Evolutionary conservation across 2,888 invertebrate genomes (phyloP).

Genomic region (Gasteruption jaculator): DNA sequence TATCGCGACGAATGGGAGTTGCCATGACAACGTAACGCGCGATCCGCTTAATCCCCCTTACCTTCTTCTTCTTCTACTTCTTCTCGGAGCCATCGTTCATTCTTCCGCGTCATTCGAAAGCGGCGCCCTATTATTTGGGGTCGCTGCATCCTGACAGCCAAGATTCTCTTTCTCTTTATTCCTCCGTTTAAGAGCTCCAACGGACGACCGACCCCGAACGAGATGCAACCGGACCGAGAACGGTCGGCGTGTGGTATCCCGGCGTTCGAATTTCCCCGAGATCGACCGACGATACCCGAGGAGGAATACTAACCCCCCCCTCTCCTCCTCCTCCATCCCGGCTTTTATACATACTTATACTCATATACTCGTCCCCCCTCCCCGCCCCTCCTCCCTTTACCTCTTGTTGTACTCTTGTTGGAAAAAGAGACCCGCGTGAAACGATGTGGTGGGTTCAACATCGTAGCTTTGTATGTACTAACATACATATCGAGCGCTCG

Average conservation of each 20-base stretch:
- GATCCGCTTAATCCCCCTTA: constrained; percentile 35
- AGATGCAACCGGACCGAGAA: no score
- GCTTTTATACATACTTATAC: no score
- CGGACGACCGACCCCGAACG: constrained; percentile 22
- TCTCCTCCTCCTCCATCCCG: constrained; percentile 1
- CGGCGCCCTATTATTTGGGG: constrained; percentile 36
- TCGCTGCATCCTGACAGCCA: constrained; percentile 27
- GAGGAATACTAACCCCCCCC: no score
- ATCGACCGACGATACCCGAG: no score
- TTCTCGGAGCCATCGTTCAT: constrained; percentile 23
- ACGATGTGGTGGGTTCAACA: no score
- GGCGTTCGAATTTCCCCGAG: constrained; percentile 11
- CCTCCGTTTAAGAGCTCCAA: not conserved
- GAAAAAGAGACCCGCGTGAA: no score
- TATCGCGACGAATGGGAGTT: constrained; percentile 37
- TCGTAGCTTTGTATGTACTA: no score
- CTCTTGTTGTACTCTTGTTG: no score
- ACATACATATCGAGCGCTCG: no score
- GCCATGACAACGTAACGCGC: constrained; percentile 38
- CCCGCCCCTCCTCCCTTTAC: no score
- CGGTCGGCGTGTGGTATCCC: no score
- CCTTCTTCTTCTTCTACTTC: constrained; percentile 3
- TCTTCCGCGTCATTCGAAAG: constrained; percentile 39
- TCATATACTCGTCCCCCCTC: no score
- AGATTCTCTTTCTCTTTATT: constrained; percentile 9